Percentiles rank a stretch among this genome's conserved stretches.
These are phyloP conservation scores for Cavia porcellus DNA, from an alignment of 2,113 vertebrate genomes.

Conservation along the genomic window DNA sequence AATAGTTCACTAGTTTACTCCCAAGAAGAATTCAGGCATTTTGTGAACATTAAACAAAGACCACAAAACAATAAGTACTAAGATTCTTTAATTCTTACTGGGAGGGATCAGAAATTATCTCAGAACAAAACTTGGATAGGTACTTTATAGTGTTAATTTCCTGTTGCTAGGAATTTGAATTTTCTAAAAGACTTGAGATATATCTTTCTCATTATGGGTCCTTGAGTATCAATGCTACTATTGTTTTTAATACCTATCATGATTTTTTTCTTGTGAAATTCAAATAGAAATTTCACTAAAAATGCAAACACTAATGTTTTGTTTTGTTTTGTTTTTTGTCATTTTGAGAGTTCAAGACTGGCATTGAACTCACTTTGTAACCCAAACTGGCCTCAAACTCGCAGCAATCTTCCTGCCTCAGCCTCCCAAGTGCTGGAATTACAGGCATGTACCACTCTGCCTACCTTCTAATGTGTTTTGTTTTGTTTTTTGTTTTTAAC, in stretches of 20 bases:
- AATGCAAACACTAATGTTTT: neutral
- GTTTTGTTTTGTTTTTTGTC: too few species aligned
- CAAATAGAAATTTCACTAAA: neutral
- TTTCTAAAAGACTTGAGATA: neutral
- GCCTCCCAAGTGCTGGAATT: neutral
- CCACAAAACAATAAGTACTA: neutral
- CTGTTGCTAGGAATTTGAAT: neutral
- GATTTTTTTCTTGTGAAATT: conserved; percentile 76
- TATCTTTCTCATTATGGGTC: neutral
- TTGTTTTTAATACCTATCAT: neutral
- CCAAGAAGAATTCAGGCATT: neutral
- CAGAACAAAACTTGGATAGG: neutral
- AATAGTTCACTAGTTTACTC: neutral
- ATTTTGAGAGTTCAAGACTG: neutral
- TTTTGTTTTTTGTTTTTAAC: neutral
- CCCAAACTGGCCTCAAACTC: neutral
- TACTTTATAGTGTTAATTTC: neutral
- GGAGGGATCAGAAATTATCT: neutral
- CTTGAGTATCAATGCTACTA: neutral
- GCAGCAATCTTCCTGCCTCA: neutral
- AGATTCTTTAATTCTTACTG: neutral
- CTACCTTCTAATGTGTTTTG: neutral
- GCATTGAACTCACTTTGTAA: neutral
- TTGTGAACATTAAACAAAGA: neutral
- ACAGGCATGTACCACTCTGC: neutral